Base-by-base conservation (phyloP, 92 coral and sea anemone species). In the Scolanthus callimorphus region DNA sequence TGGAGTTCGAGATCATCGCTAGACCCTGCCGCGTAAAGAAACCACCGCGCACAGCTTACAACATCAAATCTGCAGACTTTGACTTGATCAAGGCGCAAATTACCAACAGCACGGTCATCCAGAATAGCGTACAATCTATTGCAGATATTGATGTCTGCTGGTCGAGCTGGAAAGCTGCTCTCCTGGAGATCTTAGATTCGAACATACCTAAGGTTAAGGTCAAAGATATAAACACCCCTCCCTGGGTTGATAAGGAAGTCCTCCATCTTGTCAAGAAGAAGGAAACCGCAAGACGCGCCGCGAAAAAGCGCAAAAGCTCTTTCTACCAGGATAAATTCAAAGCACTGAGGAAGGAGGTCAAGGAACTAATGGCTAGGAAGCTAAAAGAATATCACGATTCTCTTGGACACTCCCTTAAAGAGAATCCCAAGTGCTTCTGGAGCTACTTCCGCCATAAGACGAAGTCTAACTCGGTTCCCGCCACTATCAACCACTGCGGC, bases 191-290 rank as follows among this genome's bases (percentile, higher is more conserved):
- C 10, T 21, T 66, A 4, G 73, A 31, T 17, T 3, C 15, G 11
- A 19, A 37, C 25, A 27, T 66, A 50, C 73, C 73, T 53, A 29
- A 66, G 31, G 31, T 30, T 39, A 66, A 53, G 22, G 39, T 66
- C 29, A 51, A 30, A 38, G 62, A 65, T 37, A 19, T 28, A 2
- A 64, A 64, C 26, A 64, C 62, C 48, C 71, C 60, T 49, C 71
- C 60, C 17, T 64, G 71, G 71, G 51, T 64, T 10, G 20, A 64
- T 23, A 64, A 50, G 30, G 71, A 64, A 23, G 60, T 55, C 2
- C 11, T 55, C 0, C 69, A 78, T 52, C 31, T 63, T 31, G 60
- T 78, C n/a, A 78, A 70, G 73, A 77, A 64, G 43, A 78, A 70
- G 39, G 77, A 61, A 55, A 52, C 73, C n/a, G 67, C 73, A 3